Evolutionary conservation across 2,797 vertebrate species (phyloP), one percentile per base, ranked within the genome.

Genomic region (Knipowitschia caucasica): DNA sequence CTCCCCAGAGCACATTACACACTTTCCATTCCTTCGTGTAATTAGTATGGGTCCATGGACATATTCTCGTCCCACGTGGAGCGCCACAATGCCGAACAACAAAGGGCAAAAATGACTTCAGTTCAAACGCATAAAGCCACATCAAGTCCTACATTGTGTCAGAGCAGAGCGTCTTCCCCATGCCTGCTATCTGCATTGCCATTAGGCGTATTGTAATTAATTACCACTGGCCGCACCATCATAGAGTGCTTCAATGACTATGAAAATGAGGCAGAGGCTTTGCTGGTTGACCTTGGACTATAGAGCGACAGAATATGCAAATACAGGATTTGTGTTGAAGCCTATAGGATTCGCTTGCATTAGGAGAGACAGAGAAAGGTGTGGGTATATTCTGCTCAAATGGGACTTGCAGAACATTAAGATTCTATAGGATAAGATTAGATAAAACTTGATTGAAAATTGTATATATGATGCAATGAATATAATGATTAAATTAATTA

Each of bases 1-100:
- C 85, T 87, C 83, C 81, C 84, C 74, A 82, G 84, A 84, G 86
- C 81, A 83, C 86, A 86, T 86, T 83, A 86, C 79, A 86, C 83
- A 82, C 83, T 82, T 82, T 82, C 82, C 80, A 78, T 83, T 76
- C 76, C 77, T 79, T 56, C 76, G 80, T 53, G 68, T 84, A 85
- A 88, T 86, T 85, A 84, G 82, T 80, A 67, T 70, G 70, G 67
- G 84, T 77, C 84, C 70, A 71, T 75, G 77, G 84, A 83, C 81
- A 79, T 84, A 81, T 83, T 81, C 75, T 72, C 77, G 76, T 77
- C 84, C 69, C 71, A 73, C 75, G 69, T 54, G 56, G 60, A 56
- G 67, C 73, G 3, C 62, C 71, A 51, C 75, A 57, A 68, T 52
- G 49, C 58, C 61, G 71, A 68, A 78, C 80, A 81, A 78, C 65